Percentiles rank a stretch among this genome's conserved stretches.
Evolutionary conservation across 2,113 vertebrate species (phyloP).

Genomic region (Myrmophylax atrothorax): DNA sequence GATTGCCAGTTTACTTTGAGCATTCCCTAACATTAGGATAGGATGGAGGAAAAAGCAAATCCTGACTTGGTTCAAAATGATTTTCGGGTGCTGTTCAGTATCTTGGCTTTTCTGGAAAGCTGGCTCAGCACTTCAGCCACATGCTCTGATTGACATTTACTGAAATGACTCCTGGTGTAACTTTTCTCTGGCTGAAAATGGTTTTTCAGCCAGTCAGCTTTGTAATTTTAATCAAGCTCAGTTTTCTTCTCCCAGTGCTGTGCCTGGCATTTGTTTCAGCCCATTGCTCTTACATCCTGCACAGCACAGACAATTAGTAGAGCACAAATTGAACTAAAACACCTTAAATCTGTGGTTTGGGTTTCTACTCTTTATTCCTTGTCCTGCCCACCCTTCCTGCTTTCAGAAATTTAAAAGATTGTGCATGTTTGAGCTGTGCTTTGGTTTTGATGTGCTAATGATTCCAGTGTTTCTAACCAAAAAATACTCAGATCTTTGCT

Average conservation of each 20-base stretch:
- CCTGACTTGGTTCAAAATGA: neutral
- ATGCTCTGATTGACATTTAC: neutral
- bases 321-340: constrained; percentile 16
- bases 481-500: constrained; percentile 21
- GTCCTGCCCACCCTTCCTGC: constrained; percentile 25
- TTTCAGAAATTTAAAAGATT: constrained; percentile 50
- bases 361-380: constrained; percentile 48
- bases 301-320: neutral
- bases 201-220: neutral
- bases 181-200: neutral
- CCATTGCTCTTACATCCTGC: neutral
- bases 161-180: neutral
- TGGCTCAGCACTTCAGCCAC: neutral
- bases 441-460: constrained; percentile 38
- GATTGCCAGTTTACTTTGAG: constrained; percentile 37
- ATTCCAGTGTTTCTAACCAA: constrained; percentile 55
- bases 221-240: neutral
- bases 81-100: neutral
- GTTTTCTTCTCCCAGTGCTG: constrained; percentile 3
- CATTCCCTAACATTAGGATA: neutral
- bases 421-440: constrained; percentile 57
- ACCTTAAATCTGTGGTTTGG: constrained; percentile 25
- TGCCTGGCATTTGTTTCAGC: constrained; percentile 2
- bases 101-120: constrained; percentile 11
- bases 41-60: constrained; percentile 6